Percentiles rank a stretch among this genome's conserved stretches.
phyloP scores from a whole-genome alignment of 2,888 invertebrate genomes.

The Yponomeuta cagnagella region DNA sequence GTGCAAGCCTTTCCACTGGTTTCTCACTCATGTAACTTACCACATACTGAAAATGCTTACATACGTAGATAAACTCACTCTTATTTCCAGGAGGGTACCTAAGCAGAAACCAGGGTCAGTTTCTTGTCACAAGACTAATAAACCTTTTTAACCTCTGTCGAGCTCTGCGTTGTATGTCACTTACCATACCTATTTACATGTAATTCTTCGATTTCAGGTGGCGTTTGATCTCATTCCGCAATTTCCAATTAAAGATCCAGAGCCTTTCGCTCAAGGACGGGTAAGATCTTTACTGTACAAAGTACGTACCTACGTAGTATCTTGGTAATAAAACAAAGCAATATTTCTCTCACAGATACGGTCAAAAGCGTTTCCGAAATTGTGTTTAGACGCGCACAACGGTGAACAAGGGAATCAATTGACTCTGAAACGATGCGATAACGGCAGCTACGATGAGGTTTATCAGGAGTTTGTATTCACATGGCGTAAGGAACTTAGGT shows the following conservation, averaged over 20 bases:
- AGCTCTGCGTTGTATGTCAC: too few relatives aligned
- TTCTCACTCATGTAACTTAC: too few relatives aligned
- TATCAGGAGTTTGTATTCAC: background rate
- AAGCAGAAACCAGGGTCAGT: too few relatives aligned
- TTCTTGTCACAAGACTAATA: too few relatives aligned
- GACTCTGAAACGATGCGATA: background rate
- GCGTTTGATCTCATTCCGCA: background rate
- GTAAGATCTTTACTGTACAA: background rate
- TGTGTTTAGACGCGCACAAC: background rate
- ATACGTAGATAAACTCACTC: too few relatives aligned
- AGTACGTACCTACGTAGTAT: too few relatives aligned
- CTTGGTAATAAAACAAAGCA: too few relatives aligned
- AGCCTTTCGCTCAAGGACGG: background rate
- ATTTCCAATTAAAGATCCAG: background rate
- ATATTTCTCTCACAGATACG: background rate
- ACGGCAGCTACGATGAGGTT: background rate
- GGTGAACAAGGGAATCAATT: background rate
- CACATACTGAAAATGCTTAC: too few relatives aligned
- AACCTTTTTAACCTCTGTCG: too few relatives aligned
- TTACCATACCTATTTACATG: too few relatives aligned
- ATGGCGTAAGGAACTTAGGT: background rate
- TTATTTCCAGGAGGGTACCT: too few relatives aligned
- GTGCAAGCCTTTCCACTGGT: too few relatives aligned
- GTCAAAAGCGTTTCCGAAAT: background rate
- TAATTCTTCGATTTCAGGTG: constrained; percentile 16